Percentiles rank a stretch among this genome's conserved stretches.
Conservation (phyloP, 2,113 vertebrate species). For the Ranitomeya imitator region DNA sequence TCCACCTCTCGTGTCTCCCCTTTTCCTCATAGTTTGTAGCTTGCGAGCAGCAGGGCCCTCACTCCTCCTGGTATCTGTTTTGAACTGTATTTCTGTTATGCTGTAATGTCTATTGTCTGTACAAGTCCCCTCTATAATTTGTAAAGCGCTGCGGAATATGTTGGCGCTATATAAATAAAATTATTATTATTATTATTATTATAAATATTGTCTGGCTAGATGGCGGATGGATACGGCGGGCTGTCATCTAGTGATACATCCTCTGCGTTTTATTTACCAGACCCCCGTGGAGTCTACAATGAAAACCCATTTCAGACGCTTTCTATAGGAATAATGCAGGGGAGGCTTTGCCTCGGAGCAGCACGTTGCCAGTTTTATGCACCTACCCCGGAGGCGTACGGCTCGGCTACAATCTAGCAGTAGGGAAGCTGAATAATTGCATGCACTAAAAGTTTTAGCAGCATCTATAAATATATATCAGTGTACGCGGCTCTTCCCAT, state of each 20-base stretch:
- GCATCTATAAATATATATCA: slow-evolving; percentile 39
- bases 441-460: slow-evolving; percentile 33
- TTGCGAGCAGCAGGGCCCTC: no score
- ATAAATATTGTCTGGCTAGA: neutral
- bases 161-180: no score
- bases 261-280: neutral
- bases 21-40: no score
- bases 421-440: slow-evolving; percentile 43
- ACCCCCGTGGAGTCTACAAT: neutral
- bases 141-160: no score
- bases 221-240: neutral
- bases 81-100: no score
- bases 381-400: neutral
- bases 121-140: no score
- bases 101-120: no score
- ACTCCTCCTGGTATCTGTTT: no score
- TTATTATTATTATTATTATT: no score
- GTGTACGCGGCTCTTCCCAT: neutral
- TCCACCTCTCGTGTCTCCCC: no score
- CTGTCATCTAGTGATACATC: neutral
- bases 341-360: neutral
- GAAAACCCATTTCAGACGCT: slow-evolving; percentile 12
- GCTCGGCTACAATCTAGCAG: slow-evolving; percentile 15
- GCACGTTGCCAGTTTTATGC: slow-evolving; percentile 3
- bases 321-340: neutral